Percentiles rank a stretch among this genome's conserved stretches.
These are phyloP conservation scores for Eupeodes corollae DNA, from an alignment of 1,140 invertebrate species.

Conservation along the genomic window DNA sequence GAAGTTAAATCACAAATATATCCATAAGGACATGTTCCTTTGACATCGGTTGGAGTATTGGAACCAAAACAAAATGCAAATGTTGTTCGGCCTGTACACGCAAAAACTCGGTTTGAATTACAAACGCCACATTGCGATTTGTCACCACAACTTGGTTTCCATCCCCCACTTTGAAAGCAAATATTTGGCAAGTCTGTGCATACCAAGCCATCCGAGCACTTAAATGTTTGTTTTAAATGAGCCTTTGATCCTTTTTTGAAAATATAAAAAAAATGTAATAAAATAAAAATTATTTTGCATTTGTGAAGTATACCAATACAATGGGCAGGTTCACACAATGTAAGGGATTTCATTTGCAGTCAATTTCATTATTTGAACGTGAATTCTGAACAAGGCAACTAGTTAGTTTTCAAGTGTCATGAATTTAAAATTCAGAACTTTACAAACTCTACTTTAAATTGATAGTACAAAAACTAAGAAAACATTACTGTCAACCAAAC, in stretches of 20 bases:
- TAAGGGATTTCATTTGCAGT: too few species aligned
- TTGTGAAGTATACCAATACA: too few species aligned
- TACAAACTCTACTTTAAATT: too few species aligned
- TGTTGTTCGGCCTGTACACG: conserved; percentile 24
- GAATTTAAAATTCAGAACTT: too few species aligned
- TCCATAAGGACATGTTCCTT: conserved; percentile 17
- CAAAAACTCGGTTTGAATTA: conserved; percentile 19
- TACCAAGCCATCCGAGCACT: conserved; percentile 23
- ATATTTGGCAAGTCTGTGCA: conserved; percentile 26
- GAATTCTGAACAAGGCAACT: too few species aligned
- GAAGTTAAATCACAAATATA: conserved; percentile 10
- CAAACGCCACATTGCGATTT: conserved; percentile 26
- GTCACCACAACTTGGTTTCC: conserved; percentile 25
- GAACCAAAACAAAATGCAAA: conserved; percentile 31
- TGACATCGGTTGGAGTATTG: conserved; percentile 15
- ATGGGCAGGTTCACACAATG: too few species aligned
- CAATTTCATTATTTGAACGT: too few species aligned
- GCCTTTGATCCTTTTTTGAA: conserved; percentile 1
- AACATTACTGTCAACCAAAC: too few species aligned
- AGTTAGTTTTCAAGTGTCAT: too few species aligned
- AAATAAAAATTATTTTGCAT: background rate
- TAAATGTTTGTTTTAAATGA: conserved; percentile 17
- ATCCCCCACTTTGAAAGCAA: conserved; percentile 24
- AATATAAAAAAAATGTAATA: background rate
- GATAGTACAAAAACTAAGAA: too few species aligned